Conservation (phyloP, 2,888 invertebrate species). For the Griposia aprilina region DNA sequence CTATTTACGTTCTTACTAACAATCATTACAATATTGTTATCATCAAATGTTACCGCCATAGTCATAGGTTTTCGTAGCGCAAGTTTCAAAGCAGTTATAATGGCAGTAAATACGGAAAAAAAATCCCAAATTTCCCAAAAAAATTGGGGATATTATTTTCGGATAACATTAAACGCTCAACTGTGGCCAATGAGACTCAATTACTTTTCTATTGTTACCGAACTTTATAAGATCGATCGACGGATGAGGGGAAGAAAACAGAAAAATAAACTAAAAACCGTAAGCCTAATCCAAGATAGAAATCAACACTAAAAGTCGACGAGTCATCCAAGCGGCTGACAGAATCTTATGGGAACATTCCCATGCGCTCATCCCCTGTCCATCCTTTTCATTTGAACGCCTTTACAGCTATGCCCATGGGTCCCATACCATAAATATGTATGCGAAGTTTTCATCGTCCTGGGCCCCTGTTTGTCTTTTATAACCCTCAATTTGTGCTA, state of each 20-base stretch:
- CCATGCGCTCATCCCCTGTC: slow-evolving; percentile 30
- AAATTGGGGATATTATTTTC: too few species aligned
- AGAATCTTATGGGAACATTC: slow-evolving; percentile 37
- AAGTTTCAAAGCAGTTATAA: too few species aligned
- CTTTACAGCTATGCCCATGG: slow-evolving; percentile 24
- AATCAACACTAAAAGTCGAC: slow-evolving; percentile 2
- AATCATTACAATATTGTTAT: not conserved
- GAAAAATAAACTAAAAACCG: not conserved
- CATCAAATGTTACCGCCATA: not conserved
- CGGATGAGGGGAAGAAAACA: not conserved
- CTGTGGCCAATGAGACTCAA: too few species aligned
- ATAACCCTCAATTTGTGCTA: slow-evolving; percentile 36
- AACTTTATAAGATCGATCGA: too few species aligned
- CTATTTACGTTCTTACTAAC: not conserved
- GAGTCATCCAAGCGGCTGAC: slow-evolving; percentile 7
- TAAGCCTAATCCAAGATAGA: not conserved
- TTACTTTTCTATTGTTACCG: too few species aligned
- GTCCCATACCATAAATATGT: slow-evolving; percentile 33
- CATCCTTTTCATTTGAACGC: slow-evolving; percentile 40
- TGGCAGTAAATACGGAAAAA: too few species aligned
- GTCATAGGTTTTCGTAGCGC: not conserved
- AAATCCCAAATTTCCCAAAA: too few species aligned
- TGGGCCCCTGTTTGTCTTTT: slow-evolving; percentile 39
- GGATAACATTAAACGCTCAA: too few species aligned
- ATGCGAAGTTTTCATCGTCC: slow-evolving; percentile 45